phyloP scores from a whole-genome alignment of 2,113 vertebrate genomes.

The Myiopsitta monachus region DNA sequence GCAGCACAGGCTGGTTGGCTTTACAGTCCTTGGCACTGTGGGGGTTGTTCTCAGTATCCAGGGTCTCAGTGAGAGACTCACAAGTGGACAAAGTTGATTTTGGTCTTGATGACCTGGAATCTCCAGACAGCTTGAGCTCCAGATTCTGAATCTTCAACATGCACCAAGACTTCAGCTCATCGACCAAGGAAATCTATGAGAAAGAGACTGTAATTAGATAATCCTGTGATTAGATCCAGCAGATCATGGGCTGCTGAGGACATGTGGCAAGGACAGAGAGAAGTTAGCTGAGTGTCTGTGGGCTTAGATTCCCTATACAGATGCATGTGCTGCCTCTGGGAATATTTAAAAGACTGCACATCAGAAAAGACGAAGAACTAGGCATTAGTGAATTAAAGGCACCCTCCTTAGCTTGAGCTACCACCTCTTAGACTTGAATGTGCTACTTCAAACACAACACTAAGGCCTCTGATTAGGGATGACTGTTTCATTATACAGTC shows the following conservation, averaged over 20 bases:
- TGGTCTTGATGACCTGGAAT: conserved; percentile 71
- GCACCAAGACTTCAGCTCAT: conserved; percentile 95
- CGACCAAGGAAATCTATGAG: conserved; percentile 83
- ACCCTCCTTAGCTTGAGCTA: neutral
- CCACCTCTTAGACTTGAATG: neutral
- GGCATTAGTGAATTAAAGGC: neutral
- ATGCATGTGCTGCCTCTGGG: neutral
- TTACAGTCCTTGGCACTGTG: conserved; percentile 38
- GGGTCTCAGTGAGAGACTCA: conserved; percentile 75
- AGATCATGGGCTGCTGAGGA: neutral
- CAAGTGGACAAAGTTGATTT: conserved; percentile 78
- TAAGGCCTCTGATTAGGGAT: neutral
- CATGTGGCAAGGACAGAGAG: neutral
- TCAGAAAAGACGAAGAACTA: neutral
- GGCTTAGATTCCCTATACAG: neutral
- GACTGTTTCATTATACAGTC: neutral
- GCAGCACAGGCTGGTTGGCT: neutral
- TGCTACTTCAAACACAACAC: neutral
- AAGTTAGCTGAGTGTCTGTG: neutral
- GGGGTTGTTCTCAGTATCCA: conserved; percentile 38
- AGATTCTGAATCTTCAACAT: conserved; percentile 91
- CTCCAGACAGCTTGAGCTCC: conserved; percentile 84
- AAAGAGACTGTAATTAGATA: neutral
- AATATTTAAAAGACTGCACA: neutral
- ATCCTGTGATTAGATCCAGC: neutral